phyloP scores from a whole-genome alignment of 2,888 invertebrate species.

The Hypomecis punctinalis region DNA sequence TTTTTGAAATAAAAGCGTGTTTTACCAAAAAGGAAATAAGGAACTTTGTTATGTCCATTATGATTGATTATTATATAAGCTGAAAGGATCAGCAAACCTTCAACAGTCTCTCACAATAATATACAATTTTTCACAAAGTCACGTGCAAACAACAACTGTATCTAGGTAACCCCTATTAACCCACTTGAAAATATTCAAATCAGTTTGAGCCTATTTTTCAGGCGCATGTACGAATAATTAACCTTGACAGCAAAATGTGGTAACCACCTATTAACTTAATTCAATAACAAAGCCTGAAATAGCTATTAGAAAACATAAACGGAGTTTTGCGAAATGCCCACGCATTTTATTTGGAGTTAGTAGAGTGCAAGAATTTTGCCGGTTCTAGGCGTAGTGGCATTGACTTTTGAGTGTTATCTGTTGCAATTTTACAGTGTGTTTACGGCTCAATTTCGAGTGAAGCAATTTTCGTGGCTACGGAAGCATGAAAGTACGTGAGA shows the following conservation, averaged over 20 bases:
- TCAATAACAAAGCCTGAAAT: conserved; percentile 46
- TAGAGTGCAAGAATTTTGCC: conserved; percentile 61
- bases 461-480: conserved; percentile 66
- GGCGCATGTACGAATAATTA: conserved; percentile 38
- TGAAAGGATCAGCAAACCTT: too few species aligned
- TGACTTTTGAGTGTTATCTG: conserved; percentile 62
- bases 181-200: conserved; percentile 15
- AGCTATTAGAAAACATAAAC: conserved; percentile 46
- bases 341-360: conserved; percentile 61
- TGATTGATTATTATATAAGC: too few species aligned
- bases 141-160: background rate
- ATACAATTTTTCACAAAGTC: background rate
- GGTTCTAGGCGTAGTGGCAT: conserved; percentile 65
- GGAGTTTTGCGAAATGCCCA: conserved; percentile 64
- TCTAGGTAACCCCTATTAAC: conserved; percentile 6
- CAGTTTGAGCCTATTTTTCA: conserved; percentile 18
- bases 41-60: too few species aligned
- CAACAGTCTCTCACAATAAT: background rate
- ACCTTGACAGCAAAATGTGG: conserved; percentile 43
- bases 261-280: conserved; percentile 41
- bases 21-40: too few species aligned
- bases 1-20: too few species aligned
- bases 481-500: conserved; percentile 65
- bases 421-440: conserved; percentile 56
- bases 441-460: conserved; percentile 59